Percentiles rank a stretch among this genome's conserved stretches.
Conservation (phyloP, 2,113 vertebrate genomes). For the Phrynocephalus versicolor region DNA sequence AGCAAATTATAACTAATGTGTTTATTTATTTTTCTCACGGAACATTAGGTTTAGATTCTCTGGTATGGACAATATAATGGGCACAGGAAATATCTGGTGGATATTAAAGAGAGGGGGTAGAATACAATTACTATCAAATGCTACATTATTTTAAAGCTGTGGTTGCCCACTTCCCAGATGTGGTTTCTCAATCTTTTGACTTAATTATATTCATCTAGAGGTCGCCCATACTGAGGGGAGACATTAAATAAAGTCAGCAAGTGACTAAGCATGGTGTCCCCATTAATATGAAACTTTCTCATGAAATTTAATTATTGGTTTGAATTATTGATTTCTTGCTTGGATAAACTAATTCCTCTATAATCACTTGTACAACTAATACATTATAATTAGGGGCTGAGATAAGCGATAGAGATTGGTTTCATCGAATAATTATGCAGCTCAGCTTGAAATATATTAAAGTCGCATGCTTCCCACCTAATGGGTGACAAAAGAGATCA, state of each 20-base stretch:
- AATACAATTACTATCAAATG: not conserved
- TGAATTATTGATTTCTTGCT: slow-evolving; percentile 73
- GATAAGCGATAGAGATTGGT: slow-evolving; percentile 56
- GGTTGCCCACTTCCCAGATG: not conserved
- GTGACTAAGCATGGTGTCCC: slow-evolving; percentile 4
- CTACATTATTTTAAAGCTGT: not conserved
- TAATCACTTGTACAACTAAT: slow-evolving; percentile 66
- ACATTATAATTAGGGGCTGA: slow-evolving; percentile 63
- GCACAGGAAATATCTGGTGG: not conserved
- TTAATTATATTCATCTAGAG: not conserved
- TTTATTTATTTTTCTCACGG: not conserved
- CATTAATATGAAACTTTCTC: slow-evolving; percentile 42
- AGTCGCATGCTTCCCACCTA: slow-evolving; percentile 52
- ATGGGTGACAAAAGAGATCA: slow-evolving; percentile 52
- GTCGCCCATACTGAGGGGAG: not conserved
- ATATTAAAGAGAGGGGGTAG: not conserved
- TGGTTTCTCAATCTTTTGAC: not conserved
- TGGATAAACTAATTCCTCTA: slow-evolving; percentile 65
- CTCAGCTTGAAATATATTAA: slow-evolving; percentile 63
- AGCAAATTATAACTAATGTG: not conserved
- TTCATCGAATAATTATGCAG: slow-evolving; percentile 69
- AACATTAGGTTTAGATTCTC: not conserved
- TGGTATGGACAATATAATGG: not conserved
- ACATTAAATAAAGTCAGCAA: slow-evolving; percentile 44
- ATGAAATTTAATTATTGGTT: slow-evolving; percentile 64